Conservation (phyloP, 64 coral and sea anemone genomes). For the Hydrozoanthus tunicans region DNA sequence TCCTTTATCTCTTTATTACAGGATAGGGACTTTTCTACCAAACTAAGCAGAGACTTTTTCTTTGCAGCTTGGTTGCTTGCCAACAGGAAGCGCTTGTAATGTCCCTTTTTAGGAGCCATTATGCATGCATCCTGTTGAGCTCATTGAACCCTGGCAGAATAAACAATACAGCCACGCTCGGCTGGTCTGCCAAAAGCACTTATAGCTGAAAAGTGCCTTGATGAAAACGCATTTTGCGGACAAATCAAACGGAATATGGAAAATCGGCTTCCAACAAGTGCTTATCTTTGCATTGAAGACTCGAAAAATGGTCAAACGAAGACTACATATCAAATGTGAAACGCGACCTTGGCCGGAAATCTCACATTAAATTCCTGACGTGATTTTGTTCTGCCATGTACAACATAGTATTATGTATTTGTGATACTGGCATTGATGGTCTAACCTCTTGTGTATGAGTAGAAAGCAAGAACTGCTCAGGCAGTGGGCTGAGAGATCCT, state of each 20-base stretch:
- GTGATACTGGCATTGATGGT: not conserved
- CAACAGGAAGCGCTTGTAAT: not conserved
- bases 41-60: conserved; percentile 5
- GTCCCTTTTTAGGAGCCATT: conserved; percentile 11
- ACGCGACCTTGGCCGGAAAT: conserved; percentile 5
- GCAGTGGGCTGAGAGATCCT: conserved; percentile 23
- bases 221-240: not conserved
- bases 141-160: not conserved
- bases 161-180: conserved; percentile 3
- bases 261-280: conserved; percentile 28
- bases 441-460: not conserved
- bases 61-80: not conserved
- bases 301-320: not conserved
- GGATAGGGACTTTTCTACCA: conserved; percentile 24
- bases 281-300: not conserved
- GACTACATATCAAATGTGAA: conserved; percentile 7
- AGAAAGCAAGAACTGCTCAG: conserved; percentile 23
- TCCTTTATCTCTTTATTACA: conserved; percentile 15
- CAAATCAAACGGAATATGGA: not conserved
- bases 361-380: conserved; percentile 21
- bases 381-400: not conserved
- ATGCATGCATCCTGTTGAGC: conserved; percentile 15
- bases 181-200: not conserved
- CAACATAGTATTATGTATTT: not conserved
- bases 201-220: not conserved